A percentile compares a stretch with the other conserved stretches of the same genome.
Conservation (phyloP, 1,140 invertebrate species). For the Caerostris darwini region DNA sequence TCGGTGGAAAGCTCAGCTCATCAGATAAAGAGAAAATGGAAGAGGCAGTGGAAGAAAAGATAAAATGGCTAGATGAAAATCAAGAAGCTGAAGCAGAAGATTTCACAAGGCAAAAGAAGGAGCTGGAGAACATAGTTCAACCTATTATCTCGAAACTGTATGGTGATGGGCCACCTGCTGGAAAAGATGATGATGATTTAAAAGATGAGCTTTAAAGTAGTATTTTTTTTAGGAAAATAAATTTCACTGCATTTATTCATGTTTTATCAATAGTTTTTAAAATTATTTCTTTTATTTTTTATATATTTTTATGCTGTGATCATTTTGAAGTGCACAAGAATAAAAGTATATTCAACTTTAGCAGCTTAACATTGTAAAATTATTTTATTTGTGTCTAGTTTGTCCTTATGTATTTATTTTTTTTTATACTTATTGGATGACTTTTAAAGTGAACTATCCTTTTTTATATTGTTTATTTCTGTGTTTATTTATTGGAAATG, state of each 20-base stretch:
- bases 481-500: background rate
- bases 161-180: slow-evolving; percentile 88
- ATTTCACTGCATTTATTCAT: slow-evolving; percentile 39
- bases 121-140: slow-evolving; percentile 96
- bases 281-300: background rate
- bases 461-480: background rate
- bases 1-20: slow-evolving; percentile 95
- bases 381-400: background rate
- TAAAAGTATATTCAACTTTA: background rate
- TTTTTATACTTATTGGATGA: background rate
- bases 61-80: slow-evolving; percentile 99
- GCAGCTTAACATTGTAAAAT: background rate
- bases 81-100: slow-evolving; percentile 96
- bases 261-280: slow-evolving; percentile 5
- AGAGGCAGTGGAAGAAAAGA: slow-evolving; percentile 95
- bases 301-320: background rate
- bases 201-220: slow-evolving; percentile 92
- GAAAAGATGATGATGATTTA: slow-evolving; percentile 88
- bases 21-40: slow-evolving; percentile 98
- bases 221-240: slow-evolving; percentile 42
- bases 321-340: background rate
- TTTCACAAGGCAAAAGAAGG: slow-evolving; percentile 98
- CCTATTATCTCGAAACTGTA: slow-evolving; percentile 99
- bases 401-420: background rate
- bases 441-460: background rate